Conservation (phyloP, 2,888 invertebrate genomes). For the Syrista parreyssii region DNA sequence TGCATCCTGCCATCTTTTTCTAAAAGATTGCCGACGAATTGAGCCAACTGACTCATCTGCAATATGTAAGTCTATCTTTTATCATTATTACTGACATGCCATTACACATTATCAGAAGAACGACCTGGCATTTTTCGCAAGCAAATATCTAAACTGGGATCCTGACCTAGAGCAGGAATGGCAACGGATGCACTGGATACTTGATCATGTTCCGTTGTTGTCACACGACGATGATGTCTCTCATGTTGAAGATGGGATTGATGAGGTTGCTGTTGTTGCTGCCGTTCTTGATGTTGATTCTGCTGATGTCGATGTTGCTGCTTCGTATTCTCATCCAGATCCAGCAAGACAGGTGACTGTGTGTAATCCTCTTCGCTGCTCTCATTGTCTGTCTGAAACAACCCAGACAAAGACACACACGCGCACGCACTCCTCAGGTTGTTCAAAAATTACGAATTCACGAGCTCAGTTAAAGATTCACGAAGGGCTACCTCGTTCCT, state of each 20-base stretch:
- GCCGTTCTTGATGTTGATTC: conserved; percentile 7
- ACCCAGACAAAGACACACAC: background rate
- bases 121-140: background rate
- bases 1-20: conserved; percentile 54
- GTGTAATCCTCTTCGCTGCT: conserved; percentile 53
- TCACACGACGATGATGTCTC: background rate
- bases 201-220: background rate
- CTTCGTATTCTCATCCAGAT: conserved; percentile 61
- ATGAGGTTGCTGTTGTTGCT: conserved; percentile 1
- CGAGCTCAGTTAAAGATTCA: background rate
- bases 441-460: background rate
- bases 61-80: background rate
- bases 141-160: background rate
- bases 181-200: background rate
- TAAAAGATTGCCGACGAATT: conserved; percentile 42
- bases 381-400: conserved; percentile 54
- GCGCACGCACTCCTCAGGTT: background rate
- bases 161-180: background rate
- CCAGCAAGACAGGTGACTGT: conserved; percentile 58
- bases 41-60: conserved; percentile 19
- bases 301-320: conserved; percentile 39
- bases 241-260: background rate
- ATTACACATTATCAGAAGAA: background rate
- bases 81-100: background rate
- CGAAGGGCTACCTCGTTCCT: conserved; percentile 50